phyloP scores from a whole-genome alignment of 2,888 invertebrate genomes.

The Druceiella hillmani region DNA sequence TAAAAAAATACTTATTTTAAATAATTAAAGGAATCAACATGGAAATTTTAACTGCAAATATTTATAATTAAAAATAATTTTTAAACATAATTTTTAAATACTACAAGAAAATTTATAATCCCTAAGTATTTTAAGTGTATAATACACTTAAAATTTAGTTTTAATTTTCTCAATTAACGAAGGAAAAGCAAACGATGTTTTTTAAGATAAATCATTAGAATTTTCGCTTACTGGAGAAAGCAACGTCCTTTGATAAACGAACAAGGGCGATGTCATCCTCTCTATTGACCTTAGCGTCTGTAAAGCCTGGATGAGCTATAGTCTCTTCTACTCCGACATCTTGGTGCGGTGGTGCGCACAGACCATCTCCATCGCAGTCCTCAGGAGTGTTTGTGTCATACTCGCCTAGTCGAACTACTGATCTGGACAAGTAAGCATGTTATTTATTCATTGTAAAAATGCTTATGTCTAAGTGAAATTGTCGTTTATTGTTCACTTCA shows the following conservation, averaged over 20 bases:
- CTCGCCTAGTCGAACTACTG: slow-evolving; percentile 58
- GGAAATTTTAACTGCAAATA: too few relatives aligned
- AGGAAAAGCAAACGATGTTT: too few relatives aligned
- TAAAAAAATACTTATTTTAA: too few relatives aligned
- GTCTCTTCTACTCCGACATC: slow-evolving; percentile 57
- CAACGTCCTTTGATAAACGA: slow-evolving; percentile 38
- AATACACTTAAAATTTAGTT: too few relatives aligned
- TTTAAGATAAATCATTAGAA: too few relatives aligned
- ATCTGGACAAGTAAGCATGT: slow-evolving; percentile 32
- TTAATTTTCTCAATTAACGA: too few relatives aligned
- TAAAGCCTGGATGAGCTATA: slow-evolving; percentile 58
- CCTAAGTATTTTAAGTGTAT: slow-evolving; percentile 29
- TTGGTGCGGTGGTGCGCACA: slow-evolving; percentile 60
- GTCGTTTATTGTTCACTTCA: not conserved
- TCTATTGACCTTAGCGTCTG: slow-evolving; percentile 44
- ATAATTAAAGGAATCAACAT: too few relatives aligned
- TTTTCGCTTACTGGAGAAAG: slow-evolving; percentile 44
- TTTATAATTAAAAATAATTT: too few relatives aligned
- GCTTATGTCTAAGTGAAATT: slow-evolving; percentile 27
- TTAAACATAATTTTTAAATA: too few relatives aligned
- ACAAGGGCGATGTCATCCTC: slow-evolving; percentile 55
- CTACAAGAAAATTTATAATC: too few relatives aligned
- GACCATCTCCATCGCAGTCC: slow-evolving; percentile 50
- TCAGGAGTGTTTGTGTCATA: slow-evolving; percentile 55
- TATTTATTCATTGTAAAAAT: slow-evolving; percentile 12